Base-by-base conservation (phyloP, 2,888 invertebrate species). In the Didymodactylos carnosus region DNA sequence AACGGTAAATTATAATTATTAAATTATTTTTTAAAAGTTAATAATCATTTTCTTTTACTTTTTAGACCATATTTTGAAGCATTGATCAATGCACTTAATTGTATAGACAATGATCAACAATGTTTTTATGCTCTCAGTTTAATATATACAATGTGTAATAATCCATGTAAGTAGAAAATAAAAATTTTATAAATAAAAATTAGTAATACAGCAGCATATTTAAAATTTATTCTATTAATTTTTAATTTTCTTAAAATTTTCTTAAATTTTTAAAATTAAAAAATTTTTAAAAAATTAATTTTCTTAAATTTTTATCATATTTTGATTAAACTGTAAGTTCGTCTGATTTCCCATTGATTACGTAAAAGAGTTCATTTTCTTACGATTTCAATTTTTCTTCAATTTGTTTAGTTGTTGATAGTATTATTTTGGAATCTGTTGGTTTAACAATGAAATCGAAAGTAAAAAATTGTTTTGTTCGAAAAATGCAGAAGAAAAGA, bases 91-190 rank as follows among this genome's bases (percentile, higher is more conserved):
- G 89, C 92, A 0, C 85, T 97, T 78, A 90, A 91, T 80, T 92
- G 92, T 81, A 87, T 86, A 16, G 93, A 94, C 81, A 94, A 94
- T 83, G 97, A 98, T 85, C 95, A 97, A 81, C 88, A 91, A 69
- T 89, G 94, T 10, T 85, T 98, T 76, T 91, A 95, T 82, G 89
- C 91, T 6, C 86, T 97, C 23, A 92, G 94, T 83, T 86, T 97
- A 76, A 87, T 97, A 51, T 94, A 93, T 83, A 93, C 95, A 19
- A 87, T 97, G 84, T 90, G 91, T 76, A 91, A 91, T 82, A 98
- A 97, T 85, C 88, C 88, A 88, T 94, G 97, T 94, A 84, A 84
- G 84, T 79, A 74, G 10, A 39, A 70, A n/a, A n/a, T n/a, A n/a
- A n/a, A 19, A 23, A 35, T 23, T 70, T 25, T 27, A 73, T 25